Evolutionary conservation across 1,140 invertebrate genomes (phyloP).

Genomic region (Nasonia longicornis): DNA sequence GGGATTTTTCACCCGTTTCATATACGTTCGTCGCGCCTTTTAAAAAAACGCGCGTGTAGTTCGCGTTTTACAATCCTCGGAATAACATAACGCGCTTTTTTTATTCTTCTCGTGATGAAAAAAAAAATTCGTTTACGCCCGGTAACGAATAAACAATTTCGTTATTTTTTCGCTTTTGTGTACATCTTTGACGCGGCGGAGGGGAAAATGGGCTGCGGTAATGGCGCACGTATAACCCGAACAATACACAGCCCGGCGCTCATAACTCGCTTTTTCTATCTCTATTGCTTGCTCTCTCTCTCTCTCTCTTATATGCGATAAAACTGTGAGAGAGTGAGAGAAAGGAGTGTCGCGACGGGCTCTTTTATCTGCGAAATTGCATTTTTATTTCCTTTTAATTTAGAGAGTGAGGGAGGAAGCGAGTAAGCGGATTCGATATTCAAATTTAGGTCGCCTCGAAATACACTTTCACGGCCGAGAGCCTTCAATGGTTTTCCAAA

Average conservation of each 20-base stretch:
- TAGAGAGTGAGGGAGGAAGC: not conserved
- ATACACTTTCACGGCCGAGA: constrained; percentile 21
- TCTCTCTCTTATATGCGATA: not conserved
- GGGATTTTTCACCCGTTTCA: no score
- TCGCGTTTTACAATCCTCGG: not conserved
- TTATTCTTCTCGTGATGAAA: no score
- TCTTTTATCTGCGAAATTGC: constrained; percentile 20
- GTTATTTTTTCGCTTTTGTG: not conserved
- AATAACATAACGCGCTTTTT: not conserved
- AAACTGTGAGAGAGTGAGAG: not conserved
- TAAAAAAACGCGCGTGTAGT: no score
- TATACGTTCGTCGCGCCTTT: no score
- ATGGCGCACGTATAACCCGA: not conserved
- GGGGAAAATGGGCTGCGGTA: not conserved
- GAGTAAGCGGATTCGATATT: constrained; percentile 36
- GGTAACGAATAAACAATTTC: not conserved
- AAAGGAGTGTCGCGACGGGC: not conserved
- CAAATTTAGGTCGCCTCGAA: constrained; percentile 34
- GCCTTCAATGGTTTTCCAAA: constrained; percentile 8
- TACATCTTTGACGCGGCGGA: not conserved
- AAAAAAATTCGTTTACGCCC: no score
- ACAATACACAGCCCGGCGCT: not conserved
- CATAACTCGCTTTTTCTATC: not conserved
- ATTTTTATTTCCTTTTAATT: constrained; percentile 41
- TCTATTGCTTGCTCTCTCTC: not conserved